These are phyloP conservation scores for Halcyon chelicuti DNA, from an alignment of 2,797 vertebrate species.

Conservation along the genomic window DNA sequence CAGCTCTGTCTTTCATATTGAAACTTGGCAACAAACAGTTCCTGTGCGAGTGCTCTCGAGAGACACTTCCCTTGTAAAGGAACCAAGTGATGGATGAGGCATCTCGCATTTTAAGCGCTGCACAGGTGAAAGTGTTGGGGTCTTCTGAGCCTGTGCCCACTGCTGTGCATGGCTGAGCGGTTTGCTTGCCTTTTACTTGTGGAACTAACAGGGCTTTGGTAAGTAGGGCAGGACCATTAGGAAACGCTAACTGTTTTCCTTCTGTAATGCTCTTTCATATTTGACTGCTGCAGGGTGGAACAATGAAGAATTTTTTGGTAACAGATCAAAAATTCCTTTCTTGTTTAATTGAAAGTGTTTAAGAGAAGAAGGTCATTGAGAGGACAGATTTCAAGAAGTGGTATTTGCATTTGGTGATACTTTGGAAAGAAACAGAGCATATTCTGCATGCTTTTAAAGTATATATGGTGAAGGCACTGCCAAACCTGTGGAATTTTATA, in stretches of 20 bases:
- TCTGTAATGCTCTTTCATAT: slow-evolving; percentile 8
- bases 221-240: background rate
- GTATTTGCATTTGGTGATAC: slow-evolving; percentile 10
- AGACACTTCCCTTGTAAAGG: background rate
- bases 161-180: background rate
- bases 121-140: background rate
- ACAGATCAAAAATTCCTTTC: slow-evolving; percentile 48
- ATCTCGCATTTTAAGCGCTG: background rate
- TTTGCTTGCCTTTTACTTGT: slow-evolving; percentile 9
- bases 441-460: background rate
- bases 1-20: slow-evolving; percentile 26
- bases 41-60: background rate
- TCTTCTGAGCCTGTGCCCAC: background rate
- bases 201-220: background rate
- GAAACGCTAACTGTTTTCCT: background rate
- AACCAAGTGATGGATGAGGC: slow-evolving; percentile 14
- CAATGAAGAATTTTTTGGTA: slow-evolving; percentile 36
- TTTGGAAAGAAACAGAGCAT: slow-evolving; percentile 18
- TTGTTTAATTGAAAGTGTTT: slow-evolving; percentile 45
- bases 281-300: slow-evolving; percentile 15
- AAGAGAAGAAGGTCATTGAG: slow-evolving; percentile 15
- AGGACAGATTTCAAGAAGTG: slow-evolving; percentile 38
- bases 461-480: background rate
- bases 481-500: background rate
- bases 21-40: background rate